These are phyloP conservation scores for Ceyx erithaca DNA, from an alignment of 2,797 vertebrate species.

Conservation along the genomic window DNA sequence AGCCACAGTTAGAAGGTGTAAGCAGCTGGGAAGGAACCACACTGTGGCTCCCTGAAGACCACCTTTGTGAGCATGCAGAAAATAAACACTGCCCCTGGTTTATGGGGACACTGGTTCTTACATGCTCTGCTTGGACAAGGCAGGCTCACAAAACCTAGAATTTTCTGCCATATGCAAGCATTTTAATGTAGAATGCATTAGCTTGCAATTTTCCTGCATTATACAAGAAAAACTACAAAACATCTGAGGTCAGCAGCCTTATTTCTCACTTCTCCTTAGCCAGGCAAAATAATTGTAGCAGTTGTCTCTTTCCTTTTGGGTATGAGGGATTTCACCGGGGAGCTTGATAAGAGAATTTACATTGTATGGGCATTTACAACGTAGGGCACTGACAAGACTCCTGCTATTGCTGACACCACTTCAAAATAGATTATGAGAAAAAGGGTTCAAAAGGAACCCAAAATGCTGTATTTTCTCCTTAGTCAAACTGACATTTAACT, in stretches of 20 bases:
- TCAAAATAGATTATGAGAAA: conserved; percentile 15
- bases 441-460: conserved; percentile 9
- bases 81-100: neutral
- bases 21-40: neutral
- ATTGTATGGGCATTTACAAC: neutral
- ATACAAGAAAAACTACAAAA: neutral
- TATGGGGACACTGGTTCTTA: neutral
- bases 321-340: neutral
- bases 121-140: neutral
- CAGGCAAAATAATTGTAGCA: neutral
- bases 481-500: neutral
- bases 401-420: neutral
- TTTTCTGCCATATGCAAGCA: neutral
- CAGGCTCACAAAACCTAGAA: neutral
- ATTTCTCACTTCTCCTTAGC: neutral
- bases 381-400: neutral
- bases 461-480: neutral
- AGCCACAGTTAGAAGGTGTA: neutral
- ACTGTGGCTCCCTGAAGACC: neutral
- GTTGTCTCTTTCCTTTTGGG: neutral
- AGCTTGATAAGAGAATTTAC: neutral
- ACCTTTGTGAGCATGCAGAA: neutral
- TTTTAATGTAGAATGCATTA: neutral
- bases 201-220: neutral
- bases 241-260: conserved; percentile 10